Base-by-base conservation (phyloP, 30 jellyfish, hydroid and myxozoan species). In the Cassiopea andromeda region DNA sequence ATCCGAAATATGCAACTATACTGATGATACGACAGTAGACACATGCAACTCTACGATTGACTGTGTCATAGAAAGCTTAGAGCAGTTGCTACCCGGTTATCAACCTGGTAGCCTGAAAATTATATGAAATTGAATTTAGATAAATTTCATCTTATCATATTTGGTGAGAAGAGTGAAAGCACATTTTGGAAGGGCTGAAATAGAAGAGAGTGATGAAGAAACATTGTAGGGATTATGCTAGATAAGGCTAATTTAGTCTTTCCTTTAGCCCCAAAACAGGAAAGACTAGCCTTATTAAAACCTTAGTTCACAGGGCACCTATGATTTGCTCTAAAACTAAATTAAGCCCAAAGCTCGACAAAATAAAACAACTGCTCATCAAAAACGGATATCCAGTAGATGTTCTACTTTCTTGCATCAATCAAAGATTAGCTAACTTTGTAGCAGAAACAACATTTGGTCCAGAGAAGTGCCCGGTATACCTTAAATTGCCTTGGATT, bases 41-140 rank as follows among this genome's bases (percentile, higher is more conserved):
- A 10, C 12, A 54, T 54, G 64, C 64, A 54, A 54, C 64, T 54
- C 64, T 54, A 54, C 7, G 12, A 10, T 54, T 10, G 64, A 54
- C 7, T 3, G 12, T 54, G 64, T 54, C 64, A 54, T 54, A 3
- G 12, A 10, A 54, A 6, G 64, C 12, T 54, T 54, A 54, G 64
- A 54, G 64, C 12, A 54, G 64, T 3, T 54, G 64, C 7, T 54
- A 54, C 64, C 12, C 64, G 12, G 64, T 10, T 79, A 75, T 27
- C 54, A 17, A 27, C 60, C 43, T 46, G 84, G 84, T n/a, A 44
- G 13, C 60, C 60, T 44, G 84, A 75, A 45, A 77, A 77, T 49
- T 77, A 77, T 46, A 58, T 77, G 86, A 77, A 77, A 58, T 44
- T 77, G 19, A 77, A 77, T 77, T 78, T 18, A 48, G 86, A 77